Percentiles rank a stretch among this genome's conserved stretches.
These are phyloP conservation scores for Elymnias hypermnestra DNA, from an alignment of 1,140 invertebrate genomes.

Conservation along the genomic window DNA sequence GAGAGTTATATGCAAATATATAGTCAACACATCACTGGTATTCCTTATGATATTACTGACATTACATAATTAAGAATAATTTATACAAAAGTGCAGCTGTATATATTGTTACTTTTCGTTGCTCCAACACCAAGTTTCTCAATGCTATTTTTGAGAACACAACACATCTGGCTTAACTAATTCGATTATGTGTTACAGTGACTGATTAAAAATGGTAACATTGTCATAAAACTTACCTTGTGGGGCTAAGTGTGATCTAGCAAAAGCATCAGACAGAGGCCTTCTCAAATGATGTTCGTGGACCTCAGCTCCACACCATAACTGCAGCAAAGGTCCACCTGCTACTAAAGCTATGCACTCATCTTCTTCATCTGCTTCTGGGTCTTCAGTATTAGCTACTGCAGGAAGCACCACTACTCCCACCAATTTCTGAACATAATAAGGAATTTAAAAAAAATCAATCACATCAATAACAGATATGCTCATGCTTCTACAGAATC, in stretches of 20 bases:
- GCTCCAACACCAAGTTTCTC: too few species aligned
- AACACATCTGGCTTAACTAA: too few species aligned
- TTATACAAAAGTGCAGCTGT: too few species aligned
- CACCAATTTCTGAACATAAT: constrained; percentile 51
- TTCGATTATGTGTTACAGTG: too few species aligned
- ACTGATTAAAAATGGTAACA: not conserved
- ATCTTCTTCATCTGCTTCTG: constrained; percentile 9
- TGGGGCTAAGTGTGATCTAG: constrained; percentile 31
- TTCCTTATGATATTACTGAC: too few species aligned
- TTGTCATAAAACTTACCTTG: constrained; percentile 17
- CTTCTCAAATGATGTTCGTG: constrained; percentile 43
- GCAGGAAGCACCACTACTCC: constrained; percentile 38
- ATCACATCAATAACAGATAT: too few species aligned
- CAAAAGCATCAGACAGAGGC: constrained; percentile 38
- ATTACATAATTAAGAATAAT: too few species aligned
- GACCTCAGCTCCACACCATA: constrained; percentile 45
- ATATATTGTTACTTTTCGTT: too few species aligned
- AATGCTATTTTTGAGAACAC: too few species aligned
- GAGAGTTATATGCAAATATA: too few species aligned
- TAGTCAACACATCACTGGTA: too few species aligned
- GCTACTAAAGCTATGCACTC: constrained; percentile 45
- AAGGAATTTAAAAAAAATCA: not conserved
- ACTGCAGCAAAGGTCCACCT: constrained; percentile 46
- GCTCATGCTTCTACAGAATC: too few species aligned
- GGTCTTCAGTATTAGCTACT: constrained; percentile 1